Evolutionary conservation across 2,113 vertebrate genomes (phyloP).

Genomic region (Paramisgurnus dabryanus): DNA sequence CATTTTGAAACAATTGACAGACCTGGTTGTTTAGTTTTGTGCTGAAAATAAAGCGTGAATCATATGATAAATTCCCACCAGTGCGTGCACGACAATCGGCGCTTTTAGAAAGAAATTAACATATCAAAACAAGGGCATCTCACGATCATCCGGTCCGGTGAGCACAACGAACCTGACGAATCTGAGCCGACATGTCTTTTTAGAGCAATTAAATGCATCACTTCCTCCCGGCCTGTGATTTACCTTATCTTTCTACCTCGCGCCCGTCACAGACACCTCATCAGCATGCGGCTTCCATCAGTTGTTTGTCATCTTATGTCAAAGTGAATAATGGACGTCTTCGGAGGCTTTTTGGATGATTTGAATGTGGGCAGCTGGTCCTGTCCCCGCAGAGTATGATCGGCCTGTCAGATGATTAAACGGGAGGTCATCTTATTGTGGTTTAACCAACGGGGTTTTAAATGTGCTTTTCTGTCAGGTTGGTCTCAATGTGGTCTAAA

Average conservation of each 20-base stretch:
- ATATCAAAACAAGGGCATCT: constrained; percentile 63
- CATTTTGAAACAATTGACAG: no score
- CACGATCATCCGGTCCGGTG: constrained; percentile 64
- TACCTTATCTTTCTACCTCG: constrained; percentile 64
- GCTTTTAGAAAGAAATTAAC: constrained; percentile 59
- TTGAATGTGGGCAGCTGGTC: constrained; percentile 66
- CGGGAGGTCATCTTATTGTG: constrained; percentile 64
- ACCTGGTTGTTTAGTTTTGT: not conserved
- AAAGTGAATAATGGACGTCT: constrained; percentile 64
- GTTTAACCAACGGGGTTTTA: constrained; percentile 57
- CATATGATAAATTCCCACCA: constrained; percentile 33
- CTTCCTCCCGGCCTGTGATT: constrained; percentile 66
- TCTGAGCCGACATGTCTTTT: constrained; percentile 64
- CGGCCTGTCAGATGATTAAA: constrained; percentile 51
- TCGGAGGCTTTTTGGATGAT: constrained; percentile 56
- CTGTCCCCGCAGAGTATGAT: constrained; percentile 57
- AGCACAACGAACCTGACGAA: constrained; percentile 57
- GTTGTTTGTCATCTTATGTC: constrained; percentile 69
- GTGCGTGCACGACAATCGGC: constrained; percentile 56
- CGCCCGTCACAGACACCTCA: constrained; percentile 58
- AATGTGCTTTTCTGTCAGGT: constrained; percentile 27
- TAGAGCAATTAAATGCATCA: constrained; percentile 69
- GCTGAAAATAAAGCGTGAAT: constrained; percentile 25
- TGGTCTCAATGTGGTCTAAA: constrained; percentile 12
- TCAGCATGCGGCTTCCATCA: constrained; percentile 52